Evolutionary conservation across 2,113 vertebrate genomes (phyloP).

Genomic region (Aramus guarauna): DNA sequence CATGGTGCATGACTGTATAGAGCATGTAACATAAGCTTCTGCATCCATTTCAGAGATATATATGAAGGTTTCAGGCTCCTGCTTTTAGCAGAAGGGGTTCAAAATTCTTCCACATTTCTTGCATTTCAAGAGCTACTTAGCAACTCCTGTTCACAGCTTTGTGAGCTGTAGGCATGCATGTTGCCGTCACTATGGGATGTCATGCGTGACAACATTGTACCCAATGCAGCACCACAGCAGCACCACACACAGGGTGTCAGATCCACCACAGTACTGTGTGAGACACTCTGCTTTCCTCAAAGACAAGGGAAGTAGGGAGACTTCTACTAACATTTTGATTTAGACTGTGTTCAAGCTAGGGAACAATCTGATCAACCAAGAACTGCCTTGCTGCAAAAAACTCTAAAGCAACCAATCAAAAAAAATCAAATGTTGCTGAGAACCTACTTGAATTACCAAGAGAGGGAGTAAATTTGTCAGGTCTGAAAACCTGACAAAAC

Average conservation of each 20-base stretch:
- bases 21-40: not conserved
- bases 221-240: not conserved
- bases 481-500: not conserved
- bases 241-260: not conserved
- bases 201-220: accelerated
- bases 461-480: not conserved
- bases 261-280: not conserved
- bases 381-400: not conserved
- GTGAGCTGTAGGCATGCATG: not conserved
- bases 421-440: not conserved
- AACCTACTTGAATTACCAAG: not conserved
- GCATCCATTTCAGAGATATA: not conserved
- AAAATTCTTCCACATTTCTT: not conserved
- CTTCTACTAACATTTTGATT: not conserved
- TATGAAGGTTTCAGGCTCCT: not conserved
- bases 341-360: not conserved
- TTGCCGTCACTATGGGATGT: not conserved
- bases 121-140: not conserved
- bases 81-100: not conserved
- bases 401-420: not conserved
- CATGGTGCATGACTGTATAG: not conserved
- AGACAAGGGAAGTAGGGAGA: not conserved
- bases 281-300: not conserved
- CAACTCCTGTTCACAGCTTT: not conserved
- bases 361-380: not conserved